Conservation (phyloP, 2,888 invertebrate genomes). For the Timandra comae region DNA sequence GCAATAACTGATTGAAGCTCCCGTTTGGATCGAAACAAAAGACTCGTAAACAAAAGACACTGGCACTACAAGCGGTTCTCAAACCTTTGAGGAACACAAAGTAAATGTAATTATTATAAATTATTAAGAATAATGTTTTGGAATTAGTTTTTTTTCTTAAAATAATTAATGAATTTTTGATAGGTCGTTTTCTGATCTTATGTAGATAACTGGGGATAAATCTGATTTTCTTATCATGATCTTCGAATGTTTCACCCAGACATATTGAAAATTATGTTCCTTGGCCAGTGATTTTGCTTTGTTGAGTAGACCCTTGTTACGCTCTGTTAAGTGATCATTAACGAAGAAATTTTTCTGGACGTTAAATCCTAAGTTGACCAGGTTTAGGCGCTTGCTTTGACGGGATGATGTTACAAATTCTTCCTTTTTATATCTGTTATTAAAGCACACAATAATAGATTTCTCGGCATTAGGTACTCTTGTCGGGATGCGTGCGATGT, state of each 20-base stretch:
- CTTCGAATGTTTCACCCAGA: no score
- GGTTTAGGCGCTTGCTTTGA: not conserved
- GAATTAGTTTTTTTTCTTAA: no score
- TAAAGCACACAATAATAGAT: constrained; percentile 10
- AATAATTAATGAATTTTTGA: constrained; percentile 2
- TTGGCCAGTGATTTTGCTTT: constrained; percentile 7
- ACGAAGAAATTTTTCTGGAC: constrained; percentile 8
- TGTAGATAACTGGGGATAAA: no score
- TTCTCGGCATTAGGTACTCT: constrained; percentile 9
- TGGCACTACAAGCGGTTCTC: not conserved
- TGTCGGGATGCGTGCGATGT: not conserved
- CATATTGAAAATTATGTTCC: constrained; percentile 7
- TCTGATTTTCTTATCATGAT: constrained; percentile 8
- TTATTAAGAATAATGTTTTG: not conserved
- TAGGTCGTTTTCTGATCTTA: constrained; percentile 11
- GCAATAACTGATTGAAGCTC: not conserved
- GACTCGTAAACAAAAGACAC: not conserved
- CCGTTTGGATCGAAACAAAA: no score
- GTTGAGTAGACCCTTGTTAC: constrained; percentile 8
- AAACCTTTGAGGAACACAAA: not conserved
- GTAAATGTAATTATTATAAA: not conserved
- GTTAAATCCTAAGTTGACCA: constrained; percentile 4
- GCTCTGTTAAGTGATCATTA: constrained; percentile 12
- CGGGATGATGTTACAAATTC: constrained; percentile 10
- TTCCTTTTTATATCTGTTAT: no score